A percentile compares a stretch with the other conserved stretches of the same genome.
Evolutionary conservation across 2,888 invertebrate species (phyloP).

Genomic region (Geotrupes spiniger): DNA sequence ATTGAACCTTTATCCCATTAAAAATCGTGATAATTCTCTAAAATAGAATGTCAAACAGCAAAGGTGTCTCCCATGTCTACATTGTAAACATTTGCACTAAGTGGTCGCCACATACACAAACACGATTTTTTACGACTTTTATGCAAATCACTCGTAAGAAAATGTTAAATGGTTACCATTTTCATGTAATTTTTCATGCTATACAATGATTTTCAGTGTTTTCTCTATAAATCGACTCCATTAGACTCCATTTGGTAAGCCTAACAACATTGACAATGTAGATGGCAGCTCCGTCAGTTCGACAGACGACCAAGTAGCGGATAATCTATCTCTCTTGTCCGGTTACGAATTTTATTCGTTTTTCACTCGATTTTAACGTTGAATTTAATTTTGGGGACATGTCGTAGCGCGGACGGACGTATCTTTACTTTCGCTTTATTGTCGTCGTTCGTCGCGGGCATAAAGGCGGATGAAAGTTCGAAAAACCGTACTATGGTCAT

Average conservation of each 20-base stretch:
- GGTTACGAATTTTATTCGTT: constrained; percentile 3
- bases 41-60: constrained; percentile 50
- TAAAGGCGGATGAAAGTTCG: constrained; percentile 17
- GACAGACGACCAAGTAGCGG: constrained; percentile 24
- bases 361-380: neutral
- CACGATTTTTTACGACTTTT: constrained; percentile 39
- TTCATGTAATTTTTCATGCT: constrained; percentile 49
- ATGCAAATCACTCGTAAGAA: constrained; percentile 38
- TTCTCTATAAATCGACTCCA: constrained; percentile 64
- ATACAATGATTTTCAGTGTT: constrained; percentile 58
- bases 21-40: constrained; percentile 34
- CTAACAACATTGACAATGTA: constrained; percentile 78
- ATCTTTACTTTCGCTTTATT: constrained; percentile 6
- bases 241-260: constrained; percentile 60
- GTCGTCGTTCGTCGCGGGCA: neutral
- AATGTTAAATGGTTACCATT: constrained; percentile 50
- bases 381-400: no score
- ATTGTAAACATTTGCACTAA: constrained; percentile 52
- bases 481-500: constrained; percentile 28
- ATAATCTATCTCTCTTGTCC: constrained; percentile 20
- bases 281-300: constrained; percentile 56
- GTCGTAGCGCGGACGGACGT: no score
- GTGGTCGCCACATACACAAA: constrained; percentile 43
- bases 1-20: constrained; percentile 14
- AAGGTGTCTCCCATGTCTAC: constrained; percentile 54